A percentile compares a stretch with the other conserved stretches of the same genome.
Conservation (phyloP, 2,888 invertebrate species). For the Plagodis dolabraria region DNA sequence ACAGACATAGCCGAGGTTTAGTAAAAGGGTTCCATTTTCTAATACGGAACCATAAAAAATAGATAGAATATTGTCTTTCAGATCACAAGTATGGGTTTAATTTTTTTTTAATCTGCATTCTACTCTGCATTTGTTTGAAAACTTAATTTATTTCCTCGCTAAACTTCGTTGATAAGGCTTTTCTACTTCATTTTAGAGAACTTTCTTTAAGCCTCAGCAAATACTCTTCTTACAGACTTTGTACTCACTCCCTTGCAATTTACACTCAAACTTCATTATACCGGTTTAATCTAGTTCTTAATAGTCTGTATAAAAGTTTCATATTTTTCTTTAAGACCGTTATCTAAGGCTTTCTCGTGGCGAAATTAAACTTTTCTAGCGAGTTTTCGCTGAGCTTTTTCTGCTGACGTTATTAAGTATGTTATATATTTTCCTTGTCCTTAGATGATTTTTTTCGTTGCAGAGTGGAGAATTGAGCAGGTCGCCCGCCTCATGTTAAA, state of each 20-base stretch:
- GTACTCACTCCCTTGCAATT: slow-evolving; percentile 45
- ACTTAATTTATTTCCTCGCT: neutral
- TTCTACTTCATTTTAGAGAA: slow-evolving; percentile 14
- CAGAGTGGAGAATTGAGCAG: no score
- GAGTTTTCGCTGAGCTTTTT: slow-evolving; percentile 16
- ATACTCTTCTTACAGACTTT: slow-evolving; percentile 37
- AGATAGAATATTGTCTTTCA: no score
- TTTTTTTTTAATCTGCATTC: no score
- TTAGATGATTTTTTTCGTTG: neutral
- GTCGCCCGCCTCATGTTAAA: no score
- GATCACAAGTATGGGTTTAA: no score
- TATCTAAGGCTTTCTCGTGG: slow-evolving; percentile 26
- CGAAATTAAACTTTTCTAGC: slow-evolving; percentile 19
- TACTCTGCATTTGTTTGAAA: neutral
- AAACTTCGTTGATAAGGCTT: slow-evolving; percentile 16
- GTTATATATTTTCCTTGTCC: neutral
- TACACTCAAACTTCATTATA: slow-evolving; percentile 53
- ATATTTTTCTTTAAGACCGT: slow-evolving; percentile 36
- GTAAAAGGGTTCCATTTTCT: no score
- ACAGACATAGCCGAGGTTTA: no score
- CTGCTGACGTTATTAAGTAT: slow-evolving; percentile 8
- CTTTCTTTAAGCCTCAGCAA: slow-evolving; percentile 19
- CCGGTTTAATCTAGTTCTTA: slow-evolving; percentile 49
- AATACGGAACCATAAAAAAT: no score
- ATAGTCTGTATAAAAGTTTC: slow-evolving; percentile 53